Base-by-base conservation (phyloP, 1,140 invertebrate species). In the Cydia pomonella region DNA sequence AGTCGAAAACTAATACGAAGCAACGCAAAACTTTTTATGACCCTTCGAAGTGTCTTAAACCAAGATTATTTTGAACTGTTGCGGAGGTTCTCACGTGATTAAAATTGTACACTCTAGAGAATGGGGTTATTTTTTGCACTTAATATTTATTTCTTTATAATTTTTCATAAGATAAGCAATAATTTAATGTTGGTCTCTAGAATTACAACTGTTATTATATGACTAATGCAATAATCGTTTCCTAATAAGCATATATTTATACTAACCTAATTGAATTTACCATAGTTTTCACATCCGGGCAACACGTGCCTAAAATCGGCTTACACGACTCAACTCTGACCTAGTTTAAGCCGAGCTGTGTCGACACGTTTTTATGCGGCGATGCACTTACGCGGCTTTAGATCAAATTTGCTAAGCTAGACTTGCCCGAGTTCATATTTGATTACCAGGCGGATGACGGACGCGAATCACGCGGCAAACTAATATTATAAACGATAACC, bases 361-460 rank as follows among this genome's bases (percentile, higher is more conserved):
- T 38, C 16, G 29, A 27, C 64, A 69, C 27, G 64, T 69, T 69
- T 50, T 69, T 33, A 33, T 33, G 64, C 64, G 64, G 16, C 64
- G 29, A 69, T 69, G 64, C 64, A 69, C 64, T 69, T 69, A 69
- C 64, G n/a, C n/a, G 64, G 64, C 64, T 69, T 69, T 69, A 6
- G 63, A 59, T 59, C 53, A 59, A 59, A 59, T 59, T 59, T 23
- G 53, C 53, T 59, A 59, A 53, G 50, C 50, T 53, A 16, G 53
- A 18, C 50, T 50, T 59, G 53, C 9, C 21, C 3, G 21, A 12
- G 21, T 23, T 59, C 53, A 59, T 59, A 59, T 50, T 50, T 18
- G 53, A 59, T 23, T 21, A 59, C 21, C 3, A 7, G 6, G 47
- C n/a, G 47, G 47, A 16, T 7, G n/a, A 18, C 47, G 47, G 47